These are phyloP conservation scores for Gavia stellata DNA, from an alignment of 2,113 vertebrate genomes.

Conservation along the genomic window DNA sequence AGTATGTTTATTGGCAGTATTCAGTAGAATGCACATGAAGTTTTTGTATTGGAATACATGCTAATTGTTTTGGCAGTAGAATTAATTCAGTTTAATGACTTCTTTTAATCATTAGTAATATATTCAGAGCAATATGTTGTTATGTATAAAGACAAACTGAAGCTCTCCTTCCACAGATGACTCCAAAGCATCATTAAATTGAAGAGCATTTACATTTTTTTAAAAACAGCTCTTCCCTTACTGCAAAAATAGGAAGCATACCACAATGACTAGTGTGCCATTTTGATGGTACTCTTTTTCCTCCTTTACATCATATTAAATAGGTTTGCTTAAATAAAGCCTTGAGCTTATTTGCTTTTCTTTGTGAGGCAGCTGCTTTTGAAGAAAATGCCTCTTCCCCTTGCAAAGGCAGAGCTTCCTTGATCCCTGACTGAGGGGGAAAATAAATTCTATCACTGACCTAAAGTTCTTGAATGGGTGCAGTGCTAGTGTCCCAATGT, in stretches of 20 bases:
- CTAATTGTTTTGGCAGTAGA: conserved; percentile 28
- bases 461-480: background rate
- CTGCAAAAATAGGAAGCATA: background rate
- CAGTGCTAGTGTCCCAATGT: background rate
- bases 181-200: conserved; percentile 2
- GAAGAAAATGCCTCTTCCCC: background rate
- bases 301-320: background rate
- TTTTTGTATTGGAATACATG: conserved; percentile 4
- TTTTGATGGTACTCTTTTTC: background rate
- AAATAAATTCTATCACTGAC: background rate
- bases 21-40: background rate
- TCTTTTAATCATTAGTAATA: conserved; percentile 35
- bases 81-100: conserved; percentile 32
- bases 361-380: background rate
- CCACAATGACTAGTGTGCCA: background rate
- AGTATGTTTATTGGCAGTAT: background rate
- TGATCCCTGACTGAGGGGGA: background rate
- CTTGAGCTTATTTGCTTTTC: background rate
- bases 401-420: background rate
- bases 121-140: conserved; percentile 41
- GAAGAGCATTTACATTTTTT: background rate
- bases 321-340: background rate
- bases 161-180: conserved; percentile 1
- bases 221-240: background rate
- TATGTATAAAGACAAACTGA: conserved; percentile 21